Conservation (phyloP, 1,140 invertebrate species). For the Antheraea pernyi region DNA sequence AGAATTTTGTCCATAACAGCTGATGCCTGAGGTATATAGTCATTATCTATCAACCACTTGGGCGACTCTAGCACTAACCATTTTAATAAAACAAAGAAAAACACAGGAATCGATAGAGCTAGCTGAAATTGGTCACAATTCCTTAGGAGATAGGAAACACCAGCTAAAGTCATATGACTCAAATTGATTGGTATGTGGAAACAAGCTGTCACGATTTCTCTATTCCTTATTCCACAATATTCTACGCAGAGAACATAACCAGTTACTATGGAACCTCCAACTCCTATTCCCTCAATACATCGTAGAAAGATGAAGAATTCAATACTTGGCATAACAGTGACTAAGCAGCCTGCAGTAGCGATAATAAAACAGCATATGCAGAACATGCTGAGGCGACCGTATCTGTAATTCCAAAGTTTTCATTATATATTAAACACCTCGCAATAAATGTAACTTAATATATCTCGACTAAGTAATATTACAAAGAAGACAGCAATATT, state of each 20-base stretch:
- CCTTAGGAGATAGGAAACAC: conserved; percentile 53
- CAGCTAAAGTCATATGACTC: conserved; percentile 49
- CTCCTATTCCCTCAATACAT: conserved; percentile 49
- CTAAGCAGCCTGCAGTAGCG: conserved; percentile 39
- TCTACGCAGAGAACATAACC: conserved; percentile 51
- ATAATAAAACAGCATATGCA: conserved; percentile 34
- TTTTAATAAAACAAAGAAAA: conserved; percentile 36
- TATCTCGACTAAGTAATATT: background rate
- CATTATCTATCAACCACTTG: conserved; percentile 59
- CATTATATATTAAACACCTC: background rate
- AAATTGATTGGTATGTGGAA: conserved; percentile 52
- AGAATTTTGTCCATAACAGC: conserved; percentile 51
- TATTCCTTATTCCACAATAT: conserved; percentile 40
- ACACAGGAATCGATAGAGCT: conserved; percentile 48
- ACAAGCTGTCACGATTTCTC: conserved; percentile 50
- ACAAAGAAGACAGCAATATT: background rate
- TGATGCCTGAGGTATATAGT: conserved; percentile 37
- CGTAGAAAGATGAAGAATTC: conserved; percentile 41
- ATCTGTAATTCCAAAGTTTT: conserved; percentile 33
- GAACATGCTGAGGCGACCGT: conserved; percentile 44
- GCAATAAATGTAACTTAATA: background rate
- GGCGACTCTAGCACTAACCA: conserved; percentile 57
- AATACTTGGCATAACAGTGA: conserved; percentile 42
- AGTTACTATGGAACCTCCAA: conserved; percentile 51
- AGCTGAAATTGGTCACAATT: conserved; percentile 52